phyloP scores from a whole-genome alignment of 1,140 invertebrate genomes.

The Macrobrachium rosenbergii region DNA sequence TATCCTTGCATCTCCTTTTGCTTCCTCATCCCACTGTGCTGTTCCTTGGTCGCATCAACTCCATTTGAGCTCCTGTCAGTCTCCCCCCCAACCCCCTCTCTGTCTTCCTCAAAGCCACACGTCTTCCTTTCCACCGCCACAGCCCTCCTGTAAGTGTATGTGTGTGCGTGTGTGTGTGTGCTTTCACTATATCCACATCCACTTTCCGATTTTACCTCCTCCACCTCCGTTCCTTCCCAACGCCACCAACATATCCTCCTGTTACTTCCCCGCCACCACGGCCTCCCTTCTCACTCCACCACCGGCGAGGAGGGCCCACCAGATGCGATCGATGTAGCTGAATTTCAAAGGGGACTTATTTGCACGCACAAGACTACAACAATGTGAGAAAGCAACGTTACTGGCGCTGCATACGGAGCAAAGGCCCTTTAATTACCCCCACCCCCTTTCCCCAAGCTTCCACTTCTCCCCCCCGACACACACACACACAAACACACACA shows the following conservation, averaged over 20 bases:
- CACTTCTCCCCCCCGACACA: neutral
- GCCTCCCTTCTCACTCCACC: neutral
- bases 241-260: neutral
- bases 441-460: neutral
- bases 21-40: too few species aligned
- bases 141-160: neutral
- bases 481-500: neutral
- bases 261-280: neutral
- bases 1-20: too few species aligned
- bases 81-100: too few species aligned
- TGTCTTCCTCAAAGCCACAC: too few species aligned
- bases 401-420: too few species aligned
- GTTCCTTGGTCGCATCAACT: too few species aligned
- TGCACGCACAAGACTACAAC: too few species aligned
- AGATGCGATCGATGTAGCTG: too few species aligned
- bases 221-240: slow-evolving; percentile 9
- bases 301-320: neutral
- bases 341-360: too few species aligned
- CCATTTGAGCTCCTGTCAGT: too few species aligned
- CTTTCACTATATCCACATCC: neutral
- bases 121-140: neutral
- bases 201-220: too few species aligned
- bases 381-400: too few species aligned
- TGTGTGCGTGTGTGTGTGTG: neutral
- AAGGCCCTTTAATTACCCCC: slow-evolving; percentile 1